Conservation (phyloP, 1,140 invertebrate genomes). For the Polyergus mexicanus region DNA sequence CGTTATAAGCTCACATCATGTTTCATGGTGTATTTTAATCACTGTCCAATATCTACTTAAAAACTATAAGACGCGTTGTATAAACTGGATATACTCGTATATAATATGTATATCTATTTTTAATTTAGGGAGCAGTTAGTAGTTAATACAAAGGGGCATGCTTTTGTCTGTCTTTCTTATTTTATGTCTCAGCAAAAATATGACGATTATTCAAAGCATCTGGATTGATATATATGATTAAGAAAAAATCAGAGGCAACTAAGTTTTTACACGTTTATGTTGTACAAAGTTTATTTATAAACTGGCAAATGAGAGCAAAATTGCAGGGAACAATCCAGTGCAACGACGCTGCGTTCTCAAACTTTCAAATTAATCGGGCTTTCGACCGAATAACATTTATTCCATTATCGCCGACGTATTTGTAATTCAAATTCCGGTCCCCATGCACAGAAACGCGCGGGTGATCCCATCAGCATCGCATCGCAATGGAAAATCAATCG, state of each 20-base stretch:
- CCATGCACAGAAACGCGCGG: slow-evolving; percentile 34
- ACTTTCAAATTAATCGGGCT: slow-evolving; percentile 76
- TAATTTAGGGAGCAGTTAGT: not conserved
- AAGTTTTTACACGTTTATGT: slow-evolving; percentile 49
- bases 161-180: not conserved
- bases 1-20: not conserved
- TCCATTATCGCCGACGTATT: slow-evolving; percentile 78
- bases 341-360: slow-evolving; percentile 55
- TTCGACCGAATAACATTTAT: slow-evolving; percentile 77
- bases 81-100: not conserved
- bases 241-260: slow-evolving; percentile 1
- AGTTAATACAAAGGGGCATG: no score
- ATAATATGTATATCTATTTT: not conserved
- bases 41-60: not conserved
- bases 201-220: not conserved
- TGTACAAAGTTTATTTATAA: slow-evolving; percentile 62
- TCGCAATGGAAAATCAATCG: slow-evolving; percentile 72
- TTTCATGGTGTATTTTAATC: not conserved
- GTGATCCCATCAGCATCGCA: slow-evolving; percentile 75
- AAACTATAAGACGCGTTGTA: not conserved
- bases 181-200: not conserved
- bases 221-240: not conserved
- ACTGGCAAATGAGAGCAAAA: slow-evolving; percentile 61
- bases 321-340: slow-evolving; percentile 50
- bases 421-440: slow-evolving; percentile 77